phyloP scores from a whole-genome alignment of 2,113 vertebrate species.

The Myotis lucifugus region DNA sequence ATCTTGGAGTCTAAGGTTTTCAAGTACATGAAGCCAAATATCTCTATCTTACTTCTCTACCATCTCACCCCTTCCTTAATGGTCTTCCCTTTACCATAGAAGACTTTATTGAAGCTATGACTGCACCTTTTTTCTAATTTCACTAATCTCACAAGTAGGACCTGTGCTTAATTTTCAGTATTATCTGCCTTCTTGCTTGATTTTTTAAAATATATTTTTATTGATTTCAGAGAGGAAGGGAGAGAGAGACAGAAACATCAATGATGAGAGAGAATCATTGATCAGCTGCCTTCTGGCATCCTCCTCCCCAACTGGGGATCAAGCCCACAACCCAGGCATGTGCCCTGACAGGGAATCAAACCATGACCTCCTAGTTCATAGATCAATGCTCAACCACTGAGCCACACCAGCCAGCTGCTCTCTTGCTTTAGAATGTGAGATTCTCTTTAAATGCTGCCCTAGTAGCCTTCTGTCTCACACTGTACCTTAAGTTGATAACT shows the following conservation, averaged over 20 bases:
- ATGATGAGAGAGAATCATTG: no score
- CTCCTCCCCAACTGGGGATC: no score
- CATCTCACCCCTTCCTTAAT: neutral
- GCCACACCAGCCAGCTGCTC: no score
- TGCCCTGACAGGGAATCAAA: no score
- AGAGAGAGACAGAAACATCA: no score
- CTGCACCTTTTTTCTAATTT: neutral
- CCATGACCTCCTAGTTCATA: no score
- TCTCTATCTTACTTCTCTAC: neutral
- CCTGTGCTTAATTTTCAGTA: neutral
- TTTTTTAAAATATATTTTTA: no score
- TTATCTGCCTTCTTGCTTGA: neutral
- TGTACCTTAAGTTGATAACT: neutral
- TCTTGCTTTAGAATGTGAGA: neutral
- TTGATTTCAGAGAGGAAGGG: no score
- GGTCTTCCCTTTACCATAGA: neutral
- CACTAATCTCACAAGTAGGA: neutral
- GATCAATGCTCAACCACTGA: no score
- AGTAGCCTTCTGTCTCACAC: neutral
- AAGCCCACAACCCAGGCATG: no score
- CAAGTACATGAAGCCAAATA: neutral
- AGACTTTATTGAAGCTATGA: neutral
- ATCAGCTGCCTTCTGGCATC: no score
- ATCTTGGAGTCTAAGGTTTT: neutral
- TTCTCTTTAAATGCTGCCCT: neutral